phyloP scores from a whole-genome alignment of 2,113 vertebrate species.

The Salvelinus sp. region DNA sequence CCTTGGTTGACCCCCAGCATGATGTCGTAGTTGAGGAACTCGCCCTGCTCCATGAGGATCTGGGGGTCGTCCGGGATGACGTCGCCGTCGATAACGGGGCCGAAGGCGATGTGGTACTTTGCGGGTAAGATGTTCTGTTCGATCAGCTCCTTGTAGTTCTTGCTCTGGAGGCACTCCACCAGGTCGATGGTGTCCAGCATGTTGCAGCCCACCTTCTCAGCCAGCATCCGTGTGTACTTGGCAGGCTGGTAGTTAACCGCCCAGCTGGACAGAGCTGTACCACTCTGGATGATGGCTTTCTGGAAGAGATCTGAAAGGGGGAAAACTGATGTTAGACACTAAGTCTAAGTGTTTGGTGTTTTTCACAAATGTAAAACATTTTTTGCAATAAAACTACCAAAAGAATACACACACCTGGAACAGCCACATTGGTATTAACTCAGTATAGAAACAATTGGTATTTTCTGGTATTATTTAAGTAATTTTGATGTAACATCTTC shows the following conservation, averaged over 20 bases:
- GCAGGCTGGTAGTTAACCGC: conserved; percentile 98
- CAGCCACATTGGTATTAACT: too few species aligned
- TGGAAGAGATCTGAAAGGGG: conserved; percentile 88
- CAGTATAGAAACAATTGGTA: too few species aligned
- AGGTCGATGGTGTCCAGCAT: conserved; percentile 90
- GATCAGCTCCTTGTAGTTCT: conserved; percentile 89
- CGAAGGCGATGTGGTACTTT: conserved; percentile 96
- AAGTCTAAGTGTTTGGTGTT: neutral
- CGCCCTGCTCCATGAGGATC: conserved; percentile 98
- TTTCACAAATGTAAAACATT: too few species aligned
- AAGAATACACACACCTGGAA: too few species aligned
- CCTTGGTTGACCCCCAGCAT: conserved; percentile 97
- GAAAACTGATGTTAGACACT: conserved; percentile 33
- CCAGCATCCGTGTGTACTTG: conserved; percentile 90
- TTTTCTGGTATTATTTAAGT: too few species aligned
- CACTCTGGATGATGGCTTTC: conserved; percentile 98
- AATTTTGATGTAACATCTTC: too few species aligned
- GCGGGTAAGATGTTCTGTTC: conserved; percentile 90
- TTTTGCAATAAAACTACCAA: too few species aligned
- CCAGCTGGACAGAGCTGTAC: conserved; percentile 97
- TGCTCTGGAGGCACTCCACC: conserved; percentile 91
- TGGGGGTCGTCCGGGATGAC: conserved; percentile 97
- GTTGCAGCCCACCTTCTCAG: conserved; percentile 94
- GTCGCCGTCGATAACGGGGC: conserved; percentile 94
- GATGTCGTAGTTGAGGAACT: conserved; percentile 98